These are phyloP conservation scores for Buathra laborator DNA, from an alignment of 2,888 invertebrate genomes.

Conservation along the genomic window DNA sequence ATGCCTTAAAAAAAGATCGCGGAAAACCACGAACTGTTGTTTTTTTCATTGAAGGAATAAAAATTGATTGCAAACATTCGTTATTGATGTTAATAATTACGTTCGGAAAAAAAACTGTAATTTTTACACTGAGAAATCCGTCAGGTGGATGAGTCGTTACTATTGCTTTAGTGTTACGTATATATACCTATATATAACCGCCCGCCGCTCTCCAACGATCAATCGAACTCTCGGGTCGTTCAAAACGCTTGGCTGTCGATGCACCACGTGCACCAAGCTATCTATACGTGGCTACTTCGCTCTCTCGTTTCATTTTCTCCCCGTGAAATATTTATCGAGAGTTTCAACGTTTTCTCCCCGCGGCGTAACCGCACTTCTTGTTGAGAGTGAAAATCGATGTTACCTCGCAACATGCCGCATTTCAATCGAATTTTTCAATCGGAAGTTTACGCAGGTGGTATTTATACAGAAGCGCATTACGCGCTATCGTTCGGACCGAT, in stretches of 20 bases:
- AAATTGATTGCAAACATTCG: no score
- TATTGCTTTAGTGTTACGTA: not conserved
- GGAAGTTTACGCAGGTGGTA: not conserved
- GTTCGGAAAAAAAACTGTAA: not conserved
- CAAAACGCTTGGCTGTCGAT: not conserved
- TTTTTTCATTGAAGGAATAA: no score
- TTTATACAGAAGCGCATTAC: not conserved
- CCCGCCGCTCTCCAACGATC: conserved; percentile 1
- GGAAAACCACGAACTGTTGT: no score
- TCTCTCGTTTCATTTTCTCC: conserved; percentile 21
- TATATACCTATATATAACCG: not conserved
- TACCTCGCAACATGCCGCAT: not conserved
- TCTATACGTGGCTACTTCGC: not conserved
- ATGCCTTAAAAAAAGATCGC: no score
- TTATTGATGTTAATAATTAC: no score
- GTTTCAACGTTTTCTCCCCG: not conserved
- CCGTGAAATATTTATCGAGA: conserved; percentile 29
- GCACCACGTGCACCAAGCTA: conserved; percentile 16
- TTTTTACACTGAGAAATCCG: conserved; percentile 7
- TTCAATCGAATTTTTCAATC: not conserved
- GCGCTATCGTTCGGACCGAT: not conserved
- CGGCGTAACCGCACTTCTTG: not conserved
- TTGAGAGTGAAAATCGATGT: conserved; percentile 25
- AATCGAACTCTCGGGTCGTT: conserved; percentile 21
- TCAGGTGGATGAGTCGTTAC: not conserved